These are phyloP conservation scores for Bergia puertoricense DNA, from an alignment of 92 coral and sea anemone species.

Conservation along the genomic window DNA sequence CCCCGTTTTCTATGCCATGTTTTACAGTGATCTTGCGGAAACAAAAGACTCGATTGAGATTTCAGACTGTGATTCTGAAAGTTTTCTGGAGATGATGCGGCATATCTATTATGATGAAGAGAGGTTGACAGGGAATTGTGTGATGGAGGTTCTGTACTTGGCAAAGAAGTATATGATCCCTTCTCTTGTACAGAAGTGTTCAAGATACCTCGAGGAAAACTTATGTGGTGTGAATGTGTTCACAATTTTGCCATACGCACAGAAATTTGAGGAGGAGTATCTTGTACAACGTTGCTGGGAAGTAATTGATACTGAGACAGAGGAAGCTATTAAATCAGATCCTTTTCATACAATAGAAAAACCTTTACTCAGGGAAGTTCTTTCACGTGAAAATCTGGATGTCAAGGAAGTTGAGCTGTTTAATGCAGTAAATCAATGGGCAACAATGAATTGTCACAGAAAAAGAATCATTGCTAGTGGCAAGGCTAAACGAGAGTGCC, in stretches of 20 bases:
- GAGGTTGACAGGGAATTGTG: conserved; percentile 48
- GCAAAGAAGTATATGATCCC: conserved; percentile 70
- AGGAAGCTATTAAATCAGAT: conserved; percentile 49
- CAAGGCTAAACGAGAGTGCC: conserved; percentile 33
- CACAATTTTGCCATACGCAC: conserved; percentile 47
- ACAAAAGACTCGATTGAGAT: conserved; percentile 53
- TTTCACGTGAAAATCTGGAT: conserved; percentile 49
- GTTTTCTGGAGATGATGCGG: conserved; percentile 66
- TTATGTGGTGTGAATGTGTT: conserved; percentile 58
- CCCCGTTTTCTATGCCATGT: conserved; percentile 73
- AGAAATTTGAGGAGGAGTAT: conserved; percentile 49
- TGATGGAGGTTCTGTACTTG: conserved; percentile 58
- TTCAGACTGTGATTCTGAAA: conserved; percentile 63
- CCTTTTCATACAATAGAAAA: conserved; percentile 45
- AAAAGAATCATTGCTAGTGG: conserved; percentile 23
- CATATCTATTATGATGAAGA: conserved; percentile 66
- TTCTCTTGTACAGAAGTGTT: conserved; percentile 52
- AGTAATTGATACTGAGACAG: conserved; percentile 51
- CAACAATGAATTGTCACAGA: conserved; percentile 36
- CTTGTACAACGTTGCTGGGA: conserved; percentile 62
- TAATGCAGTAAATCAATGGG: conserved; percentile 60
- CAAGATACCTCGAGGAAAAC: conserved; percentile 52
- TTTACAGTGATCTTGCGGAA: conserved; percentile 70
- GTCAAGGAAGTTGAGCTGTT: conserved; percentile 61
- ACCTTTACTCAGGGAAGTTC: conserved; percentile 45